phyloP scores from a whole-genome alignment of 2,113 vertebrate genomes.

The Sigmodon hispidus region DNA sequence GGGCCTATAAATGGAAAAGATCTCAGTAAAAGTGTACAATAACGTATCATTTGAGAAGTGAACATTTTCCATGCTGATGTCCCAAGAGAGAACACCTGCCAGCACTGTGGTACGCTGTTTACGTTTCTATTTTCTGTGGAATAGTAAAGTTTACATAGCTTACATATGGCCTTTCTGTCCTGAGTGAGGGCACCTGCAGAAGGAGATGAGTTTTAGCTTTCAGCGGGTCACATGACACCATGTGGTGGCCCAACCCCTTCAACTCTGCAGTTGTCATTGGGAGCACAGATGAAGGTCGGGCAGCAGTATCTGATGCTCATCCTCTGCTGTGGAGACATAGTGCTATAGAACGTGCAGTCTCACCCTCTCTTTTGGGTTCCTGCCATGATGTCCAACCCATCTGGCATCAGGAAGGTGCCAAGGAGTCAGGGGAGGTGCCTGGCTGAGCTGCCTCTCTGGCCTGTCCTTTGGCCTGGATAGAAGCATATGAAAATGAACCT shows the following conservation, averaged over 20 bases:
- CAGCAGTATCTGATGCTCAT: not conserved
- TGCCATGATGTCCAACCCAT: not conserved
- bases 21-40: slow-evolving; percentile 21
- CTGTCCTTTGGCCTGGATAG: not conserved
- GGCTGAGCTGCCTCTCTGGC: not conserved
- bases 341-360: not conserved
- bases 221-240: not conserved
- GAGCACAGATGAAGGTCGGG: not conserved
- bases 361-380: not conserved
- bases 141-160: not conserved
- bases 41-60: not conserved
- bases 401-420: not conserved
- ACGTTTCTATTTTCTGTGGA: slow-evolving; percentile 1
- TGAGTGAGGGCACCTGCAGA: not conserved
- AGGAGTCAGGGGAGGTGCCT: too few relatives aligned
- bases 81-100: slow-evolving; percentile 62
- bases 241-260: not conserved
- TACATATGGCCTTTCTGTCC: not conserved
- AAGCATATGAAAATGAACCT: not conserved
- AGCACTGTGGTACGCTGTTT: not conserved
- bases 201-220: not conserved
- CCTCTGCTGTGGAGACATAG: not conserved
- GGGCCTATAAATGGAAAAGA: not conserved
- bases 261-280: not conserved
- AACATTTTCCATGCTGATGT: not conserved